Conservation (phyloP, 2,888 invertebrate species). For the Cantharis rufa region DNA sequence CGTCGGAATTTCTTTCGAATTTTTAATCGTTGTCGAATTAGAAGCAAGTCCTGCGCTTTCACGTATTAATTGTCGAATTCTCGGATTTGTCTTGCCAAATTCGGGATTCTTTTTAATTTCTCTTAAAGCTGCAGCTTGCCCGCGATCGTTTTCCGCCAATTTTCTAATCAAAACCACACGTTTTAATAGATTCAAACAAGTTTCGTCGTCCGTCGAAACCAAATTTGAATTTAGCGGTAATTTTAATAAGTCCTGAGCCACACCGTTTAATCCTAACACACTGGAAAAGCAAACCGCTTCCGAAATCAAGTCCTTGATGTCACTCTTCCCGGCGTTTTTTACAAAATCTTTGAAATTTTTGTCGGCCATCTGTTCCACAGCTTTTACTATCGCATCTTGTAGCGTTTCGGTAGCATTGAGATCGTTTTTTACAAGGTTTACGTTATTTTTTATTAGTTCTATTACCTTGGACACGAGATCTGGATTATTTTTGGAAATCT, state of each 20-base stretch:
- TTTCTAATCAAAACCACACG: slow-evolving; percentile 72
- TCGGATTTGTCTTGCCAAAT: slow-evolving; percentile 70
- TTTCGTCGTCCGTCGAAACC: slow-evolving; percentile 61
- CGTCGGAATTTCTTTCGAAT: slow-evolving; percentile 73
- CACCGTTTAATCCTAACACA: slow-evolving; percentile 69
- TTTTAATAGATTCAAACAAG: slow-evolving; percentile 69
- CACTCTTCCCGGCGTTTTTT: slow-evolving; percentile 52
- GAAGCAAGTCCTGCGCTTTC: slow-evolving; percentile 69
- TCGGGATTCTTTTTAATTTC: slow-evolving; percentile 70
- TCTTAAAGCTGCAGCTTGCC: slow-evolving; percentile 64
- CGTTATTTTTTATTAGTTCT: slow-evolving; percentile 65
- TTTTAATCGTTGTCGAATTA: slow-evolving; percentile 58
- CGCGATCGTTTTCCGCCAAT: slow-evolving; percentile 69
- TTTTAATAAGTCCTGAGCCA: slow-evolving; percentile 56
- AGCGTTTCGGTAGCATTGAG: slow-evolving; percentile 68
- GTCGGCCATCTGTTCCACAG: slow-evolving; percentile 66
- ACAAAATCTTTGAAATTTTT: slow-evolving; percentile 62
- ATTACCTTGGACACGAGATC: slow-evolving; percentile 64
- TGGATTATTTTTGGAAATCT: slow-evolving; percentile 65
- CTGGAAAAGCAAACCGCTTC: slow-evolving; percentile 73
- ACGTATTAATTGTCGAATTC: slow-evolving; percentile 70
- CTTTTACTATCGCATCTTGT: slow-evolving; percentile 69
- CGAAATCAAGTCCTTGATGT: slow-evolving; percentile 57
- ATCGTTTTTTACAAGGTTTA: slow-evolving; percentile 64
- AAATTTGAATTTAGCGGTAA: slow-evolving; percentile 62